phyloP scores from a whole-genome alignment of 1,140 invertebrate genomes.

The Archivesica marissinica region DNA sequence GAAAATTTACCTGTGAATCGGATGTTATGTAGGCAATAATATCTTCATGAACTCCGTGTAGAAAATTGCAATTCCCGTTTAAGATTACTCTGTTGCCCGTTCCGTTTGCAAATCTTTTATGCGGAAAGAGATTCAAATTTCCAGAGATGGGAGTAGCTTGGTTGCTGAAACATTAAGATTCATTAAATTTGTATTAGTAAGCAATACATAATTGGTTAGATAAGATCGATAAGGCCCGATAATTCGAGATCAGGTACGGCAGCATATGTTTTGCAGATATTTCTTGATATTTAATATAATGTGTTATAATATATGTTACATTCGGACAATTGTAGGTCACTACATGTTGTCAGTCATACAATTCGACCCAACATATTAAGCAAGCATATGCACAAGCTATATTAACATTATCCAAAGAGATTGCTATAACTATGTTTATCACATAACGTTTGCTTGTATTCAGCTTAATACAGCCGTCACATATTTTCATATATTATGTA shows the following conservation, averaged over 20 bases:
- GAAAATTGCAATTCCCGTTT: neutral
- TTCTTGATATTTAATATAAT: neutral
- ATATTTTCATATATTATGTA: no score
- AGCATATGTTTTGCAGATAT: neutral
- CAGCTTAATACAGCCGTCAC: no score
- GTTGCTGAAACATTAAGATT: neutral
- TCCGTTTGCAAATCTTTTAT: neutral
- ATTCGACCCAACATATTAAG: no score
- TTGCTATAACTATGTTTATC: no score
- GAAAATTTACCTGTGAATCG: neutral
- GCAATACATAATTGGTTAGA: neutral
- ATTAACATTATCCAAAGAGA: no score
- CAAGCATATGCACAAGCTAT: no score
- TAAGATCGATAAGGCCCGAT: neutral
- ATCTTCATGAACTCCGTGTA: neutral
- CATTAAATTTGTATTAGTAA: neutral
- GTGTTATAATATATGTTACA: no score
- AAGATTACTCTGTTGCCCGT: neutral
- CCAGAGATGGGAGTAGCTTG: neutral
- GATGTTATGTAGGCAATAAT: neutral
- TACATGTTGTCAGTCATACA: no score
- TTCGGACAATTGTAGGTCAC: no score
- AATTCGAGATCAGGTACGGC: neutral
- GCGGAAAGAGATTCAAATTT: neutral
- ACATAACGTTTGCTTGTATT: no score